phyloP scores from a whole-genome alignment of 1,140 invertebrate species.

The Pollicipes pollicipes region DNA sequence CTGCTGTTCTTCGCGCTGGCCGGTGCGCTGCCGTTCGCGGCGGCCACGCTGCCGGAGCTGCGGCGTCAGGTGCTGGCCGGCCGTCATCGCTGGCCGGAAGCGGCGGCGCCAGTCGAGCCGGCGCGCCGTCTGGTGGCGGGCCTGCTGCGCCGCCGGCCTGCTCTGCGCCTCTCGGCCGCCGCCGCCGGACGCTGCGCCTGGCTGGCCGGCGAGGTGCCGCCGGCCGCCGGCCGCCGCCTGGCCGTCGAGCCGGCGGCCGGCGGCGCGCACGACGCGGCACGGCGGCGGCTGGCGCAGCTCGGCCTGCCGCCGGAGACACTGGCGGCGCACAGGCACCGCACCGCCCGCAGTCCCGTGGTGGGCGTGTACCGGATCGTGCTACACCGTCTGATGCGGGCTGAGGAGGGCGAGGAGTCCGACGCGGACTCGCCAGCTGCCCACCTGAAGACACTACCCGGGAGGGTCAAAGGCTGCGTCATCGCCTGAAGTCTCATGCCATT shows the following conservation, averaged over 20 bases:
- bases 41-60: constrained; percentile 13
- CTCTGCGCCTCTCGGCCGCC: background rate
- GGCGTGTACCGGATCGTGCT: background rate
- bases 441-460: too few species aligned
- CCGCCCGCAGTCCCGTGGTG: background rate
- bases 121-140: constrained; percentile 8
- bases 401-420: too few species aligned
- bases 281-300: background rate
- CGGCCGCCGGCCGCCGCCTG: background rate
- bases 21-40: constrained; percentile 43
- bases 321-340: background rate
- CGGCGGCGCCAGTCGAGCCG: background rate
- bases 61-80: constrained; percentile 16
- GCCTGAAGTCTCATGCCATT: too few species aligned
- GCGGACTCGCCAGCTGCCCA: too few species aligned
- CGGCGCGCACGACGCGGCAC: background rate
- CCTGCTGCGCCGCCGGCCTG: background rate
- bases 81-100: constrained; percentile 8
- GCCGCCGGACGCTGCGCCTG: background rate
- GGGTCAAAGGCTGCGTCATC: too few species aligned
- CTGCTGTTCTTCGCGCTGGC: constrained; percentile 61
- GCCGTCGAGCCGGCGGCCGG: background rate
- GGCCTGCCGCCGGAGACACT: background rate
- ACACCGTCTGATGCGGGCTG: background rate
- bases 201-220: background rate